Evolutionary conservation across 2,888 invertebrate species (phyloP), one percentile per base, ranked within the genome.

Genomic region (Chironomus tentans): DNA sequence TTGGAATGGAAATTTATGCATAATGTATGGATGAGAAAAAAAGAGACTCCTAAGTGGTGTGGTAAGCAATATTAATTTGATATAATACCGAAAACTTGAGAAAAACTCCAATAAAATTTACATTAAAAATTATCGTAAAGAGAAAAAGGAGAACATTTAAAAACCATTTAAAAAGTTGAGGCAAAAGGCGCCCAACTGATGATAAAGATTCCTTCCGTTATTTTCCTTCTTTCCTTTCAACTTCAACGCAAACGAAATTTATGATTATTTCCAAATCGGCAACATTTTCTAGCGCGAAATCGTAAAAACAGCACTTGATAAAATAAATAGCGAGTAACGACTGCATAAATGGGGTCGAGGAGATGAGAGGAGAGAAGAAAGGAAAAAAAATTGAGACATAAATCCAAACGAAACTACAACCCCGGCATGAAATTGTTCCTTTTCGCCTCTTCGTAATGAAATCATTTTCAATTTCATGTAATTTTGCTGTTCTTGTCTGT

Each of bases 301-400:
- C 62, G 62, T 61, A 68, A 74, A 74, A 74, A 68, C 68, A 68
- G 68, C 74, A 74, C 74, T 74, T 74, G 68, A 68, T 74, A 68
- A 62, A 74, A 74, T 74, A 74, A 74, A 74, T 74, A 68, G 74
- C 74, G 48, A 74, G 68, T 68, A 68, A 74, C 48, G 74, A 74
- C 74, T 74, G 74, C 24, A 68, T 28, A 68, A 74, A 74, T 74
- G 68, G 65, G 74, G 74, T 74, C 74, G 74, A 74, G 38, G 46
- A 24, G 65, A 72, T 22, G 56, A 46, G 74, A 62, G 65, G 65
- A 18, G 7, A 15, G n/a, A 18, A 56, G n/a, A 73, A 74, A n/a
- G n/a, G 6, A n/a, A 18, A 56, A 56, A 56, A 56, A 68, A 74
- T 74, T 74, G 74, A 74, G 65, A 62, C 74, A 74, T 74, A 74